Base-by-base conservation (phyloP, 1,140 invertebrate genomes). In the Tetragonula clypearis region DNA sequence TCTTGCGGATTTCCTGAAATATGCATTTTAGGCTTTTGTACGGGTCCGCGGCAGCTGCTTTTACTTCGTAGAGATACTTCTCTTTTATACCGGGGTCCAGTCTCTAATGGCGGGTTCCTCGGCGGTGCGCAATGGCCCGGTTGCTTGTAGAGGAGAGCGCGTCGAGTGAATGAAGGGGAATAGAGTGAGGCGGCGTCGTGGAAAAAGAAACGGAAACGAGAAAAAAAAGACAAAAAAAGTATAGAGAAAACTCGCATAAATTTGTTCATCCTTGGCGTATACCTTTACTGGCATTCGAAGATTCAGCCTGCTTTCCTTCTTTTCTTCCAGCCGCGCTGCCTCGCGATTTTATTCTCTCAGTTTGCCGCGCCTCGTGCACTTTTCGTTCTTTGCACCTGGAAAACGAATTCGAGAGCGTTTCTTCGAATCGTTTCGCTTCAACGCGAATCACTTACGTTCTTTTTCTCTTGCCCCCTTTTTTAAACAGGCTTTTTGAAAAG, bases 1-100 rank as follows among this genome's bases (percentile, higher is more conserved):
- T 89, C 90, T 86, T 81, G 75, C 73, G 82, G 79, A 90, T 90
- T 90, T 90, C 85, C 79, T 90, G 87, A 90, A 90, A 90, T 90
- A 90, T 90, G 79, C 89, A 90, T 86, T 90, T 79, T 75, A 75
- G 35, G 88, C 84, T 88, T 89, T 88, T 89, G 68, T 88, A 82
- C 74, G 49, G 78, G 66, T 83, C 60, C 60, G 76, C 68, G 84
- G 69, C 73, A 69, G 79, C 41, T 86, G 82, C 83, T 78, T 89
- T 89, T 89, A 88, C 69, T 30, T 76, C 17, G 68, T 41, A 79
- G 60, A 82, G 69, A 88, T 88, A 76, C 81, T 76, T 86, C 66
- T 62, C 85, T 88, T 30, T 86, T 82, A 78, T 75, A 79, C 74
- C 68, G 62, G 65, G 26, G 30, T 58, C 58, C 12, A 26, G 72